Conservation (phyloP, 2,888 invertebrate genomes). For the Dendrolimus pini region DNA sequence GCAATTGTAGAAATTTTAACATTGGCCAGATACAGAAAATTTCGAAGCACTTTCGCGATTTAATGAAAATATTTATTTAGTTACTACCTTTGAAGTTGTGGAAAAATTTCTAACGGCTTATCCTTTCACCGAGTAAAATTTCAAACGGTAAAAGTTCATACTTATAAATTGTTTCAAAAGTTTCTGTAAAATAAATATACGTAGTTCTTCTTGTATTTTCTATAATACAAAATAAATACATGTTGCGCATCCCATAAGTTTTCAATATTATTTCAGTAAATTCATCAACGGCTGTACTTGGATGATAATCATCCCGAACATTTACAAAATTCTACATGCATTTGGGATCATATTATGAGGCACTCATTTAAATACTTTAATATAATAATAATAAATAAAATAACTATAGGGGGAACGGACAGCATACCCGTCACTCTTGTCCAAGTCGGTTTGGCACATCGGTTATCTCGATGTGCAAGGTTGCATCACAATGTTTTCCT, state of each 20-base stretch:
- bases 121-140: background rate
- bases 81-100: background rate
- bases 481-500: too few relatives aligned
- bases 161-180: background rate
- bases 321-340: too few relatives aligned
- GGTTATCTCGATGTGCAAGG: too few relatives aligned
- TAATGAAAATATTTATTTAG: background rate
- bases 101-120: background rate
- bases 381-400: too few relatives aligned
- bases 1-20: background rate
- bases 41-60: background rate
- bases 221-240: background rate
- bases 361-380: too few relatives aligned
- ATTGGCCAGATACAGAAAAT: background rate
- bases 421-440: too few relatives aligned
- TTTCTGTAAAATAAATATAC: background rate
- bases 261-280: background rate
- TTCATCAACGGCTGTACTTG: background rate
- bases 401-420: too few relatives aligned
- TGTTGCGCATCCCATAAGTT: background rate
- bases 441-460: too few relatives aligned
- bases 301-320: background rate
- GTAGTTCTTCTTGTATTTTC: background rate
- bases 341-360: too few relatives aligned
- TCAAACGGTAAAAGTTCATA: background rate